phyloP scores from a whole-genome alignment of 2,113 vertebrate genomes.

The Emydura subglobosa region DNA sequence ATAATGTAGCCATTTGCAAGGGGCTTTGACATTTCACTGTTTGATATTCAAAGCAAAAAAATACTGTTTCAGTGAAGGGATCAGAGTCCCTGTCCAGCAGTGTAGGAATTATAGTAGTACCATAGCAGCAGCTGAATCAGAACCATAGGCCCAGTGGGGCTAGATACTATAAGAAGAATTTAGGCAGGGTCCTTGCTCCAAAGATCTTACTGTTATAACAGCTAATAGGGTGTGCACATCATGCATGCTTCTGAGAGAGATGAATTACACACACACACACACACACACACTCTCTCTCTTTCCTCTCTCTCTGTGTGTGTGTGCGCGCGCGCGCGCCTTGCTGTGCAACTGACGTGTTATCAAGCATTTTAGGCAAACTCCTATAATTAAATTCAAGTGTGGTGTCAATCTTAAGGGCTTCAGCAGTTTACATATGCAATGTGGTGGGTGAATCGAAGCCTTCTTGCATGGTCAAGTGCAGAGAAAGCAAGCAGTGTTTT shows the following conservation, averaged over 20 bases:
- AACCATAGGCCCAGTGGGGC: not conserved
- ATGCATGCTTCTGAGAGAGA: not conserved
- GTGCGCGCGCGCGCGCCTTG: not conserved
- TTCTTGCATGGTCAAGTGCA: not conserved
- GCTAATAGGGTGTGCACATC: not conserved
- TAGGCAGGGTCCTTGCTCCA: not conserved
- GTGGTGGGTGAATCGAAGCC: not conserved
- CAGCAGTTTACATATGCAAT: not conserved
- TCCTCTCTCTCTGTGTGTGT: conserved; percentile 12
- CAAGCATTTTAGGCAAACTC: not conserved
- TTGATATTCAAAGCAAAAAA: not conserved
- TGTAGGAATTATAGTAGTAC: not conserved
- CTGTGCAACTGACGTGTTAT: not conserved
- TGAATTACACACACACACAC: not conserved
- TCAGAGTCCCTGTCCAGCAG: not conserved
- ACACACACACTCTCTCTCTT: no score
- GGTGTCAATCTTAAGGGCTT: not conserved
- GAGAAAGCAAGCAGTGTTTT: not conserved
- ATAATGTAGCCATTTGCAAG: not conserved
- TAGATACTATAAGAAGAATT: not conserved
- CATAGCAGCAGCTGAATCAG: not conserved
- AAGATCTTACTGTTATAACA: not conserved
- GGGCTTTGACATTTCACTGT: not conserved
- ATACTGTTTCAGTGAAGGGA: not conserved
- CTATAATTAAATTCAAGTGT: not conserved